Evolutionary conservation across 2,888 invertebrate genomes (phyloP).

Genomic region (Desoria tigrina): DNA sequence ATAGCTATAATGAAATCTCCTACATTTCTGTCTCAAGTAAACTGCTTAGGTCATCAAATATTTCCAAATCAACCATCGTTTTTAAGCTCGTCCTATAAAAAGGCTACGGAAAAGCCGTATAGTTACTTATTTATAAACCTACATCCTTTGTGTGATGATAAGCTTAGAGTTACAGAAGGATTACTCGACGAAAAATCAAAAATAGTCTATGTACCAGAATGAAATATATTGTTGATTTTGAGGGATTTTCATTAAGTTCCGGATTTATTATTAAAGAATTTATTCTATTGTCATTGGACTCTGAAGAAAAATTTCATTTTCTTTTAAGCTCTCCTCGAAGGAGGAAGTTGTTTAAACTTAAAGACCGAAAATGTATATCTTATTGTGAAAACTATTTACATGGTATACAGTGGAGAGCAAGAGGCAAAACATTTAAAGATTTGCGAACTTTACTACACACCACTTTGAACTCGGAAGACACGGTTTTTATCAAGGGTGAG

Average conservation of each 20-base stretch:
- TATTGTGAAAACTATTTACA: constrained; percentile 30
- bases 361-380: constrained; percentile 11
- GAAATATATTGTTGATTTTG: constrained; percentile 33
- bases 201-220: constrained; percentile 28
- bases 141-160: constrained; percentile 34
- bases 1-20: constrained; percentile 14
- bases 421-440: neutral
- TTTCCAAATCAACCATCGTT: constrained; percentile 15
- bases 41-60: constrained; percentile 10
- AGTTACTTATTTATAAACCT: constrained; percentile 34
- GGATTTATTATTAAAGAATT: constrained; percentile 29
- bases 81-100: constrained; percentile 31
- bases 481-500: neutral
- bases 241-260: constrained; percentile 25
- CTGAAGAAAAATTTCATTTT: constrained; percentile 14
- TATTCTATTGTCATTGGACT: neutral
- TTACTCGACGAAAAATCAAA: constrained; percentile 21
- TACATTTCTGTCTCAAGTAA: constrained; percentile 18
- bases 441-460: neutral
- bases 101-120: constrained; percentile 33
- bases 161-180: constrained; percentile 23
- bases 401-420: constrained; percentile 14
- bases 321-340: constrained; percentile 24
- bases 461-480: neutral
- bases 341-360: neutral